Evolutionary conservation across 2,113 vertebrate species (phyloP).

Genomic region (Mormyrus lacerda): DNA sequence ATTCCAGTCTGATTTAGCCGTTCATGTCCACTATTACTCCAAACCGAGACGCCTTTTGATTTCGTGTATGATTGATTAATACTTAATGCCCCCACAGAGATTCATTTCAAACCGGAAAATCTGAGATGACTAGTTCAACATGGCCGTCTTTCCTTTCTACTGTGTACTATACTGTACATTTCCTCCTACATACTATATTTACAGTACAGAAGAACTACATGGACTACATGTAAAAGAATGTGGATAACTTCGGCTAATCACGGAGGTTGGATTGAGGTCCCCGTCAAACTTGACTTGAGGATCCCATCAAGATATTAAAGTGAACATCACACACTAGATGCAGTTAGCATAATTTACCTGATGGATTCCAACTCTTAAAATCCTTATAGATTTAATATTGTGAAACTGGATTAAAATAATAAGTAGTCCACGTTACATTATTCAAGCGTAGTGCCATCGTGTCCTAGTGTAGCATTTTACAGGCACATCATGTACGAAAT

Average conservation of each 20-base stretch:
- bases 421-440: not conserved
- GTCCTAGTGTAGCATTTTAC: too few relatives aligned
- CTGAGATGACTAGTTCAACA: not conserved
- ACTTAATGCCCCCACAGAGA: not conserved
- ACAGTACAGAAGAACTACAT: too few relatives aligned
- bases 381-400: not conserved
- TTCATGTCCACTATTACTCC: not conserved
- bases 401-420: not conserved
- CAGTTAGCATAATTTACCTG: not conserved
- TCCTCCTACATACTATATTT: not conserved
- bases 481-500: too few relatives aligned
- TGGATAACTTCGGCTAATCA: not conserved
- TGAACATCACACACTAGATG: not conserved
- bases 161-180: not conserved
- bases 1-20: not conserved
- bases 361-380: not conserved
- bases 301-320: not conserved
- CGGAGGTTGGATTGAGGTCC: not conserved
- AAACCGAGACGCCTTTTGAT: not conserved
- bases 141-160: not conserved
- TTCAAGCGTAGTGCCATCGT: not conserved
- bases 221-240: too few relatives aligned
- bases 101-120: conserved; percentile 1
- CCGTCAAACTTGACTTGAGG: not conserved
- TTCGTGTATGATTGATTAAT: conserved; percentile 4